These are phyloP conservation scores for Tridacna crocea DNA, from an alignment of 2,888 invertebrate species.

Conservation along the genomic window DNA sequence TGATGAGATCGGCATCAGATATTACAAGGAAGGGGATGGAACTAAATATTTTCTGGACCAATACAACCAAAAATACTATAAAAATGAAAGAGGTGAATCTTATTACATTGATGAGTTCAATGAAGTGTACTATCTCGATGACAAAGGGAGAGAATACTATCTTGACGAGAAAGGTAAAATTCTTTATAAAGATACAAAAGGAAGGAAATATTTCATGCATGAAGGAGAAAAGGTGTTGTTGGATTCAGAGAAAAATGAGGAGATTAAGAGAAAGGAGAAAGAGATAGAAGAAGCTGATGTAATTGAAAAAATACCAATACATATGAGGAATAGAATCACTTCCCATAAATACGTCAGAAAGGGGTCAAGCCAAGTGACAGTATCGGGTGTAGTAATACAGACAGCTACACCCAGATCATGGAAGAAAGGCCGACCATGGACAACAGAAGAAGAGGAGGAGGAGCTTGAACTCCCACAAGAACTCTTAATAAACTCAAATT, in stretches of 20 bases:
- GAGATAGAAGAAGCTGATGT: not conserved
- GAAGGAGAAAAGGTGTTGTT: not conserved
- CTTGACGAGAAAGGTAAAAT: constrained; percentile 36
- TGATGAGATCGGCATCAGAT: constrained; percentile 25
- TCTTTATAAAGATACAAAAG: constrained; percentile 35
- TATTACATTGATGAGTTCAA: constrained; percentile 37
- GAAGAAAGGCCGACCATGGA: not conserved
- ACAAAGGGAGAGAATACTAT: constrained; percentile 38
- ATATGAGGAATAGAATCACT: constrained; percentile 15
- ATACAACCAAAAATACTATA: constrained; percentile 22
- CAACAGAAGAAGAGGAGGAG: constrained; percentile 3
- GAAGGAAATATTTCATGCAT: constrained; percentile 27
- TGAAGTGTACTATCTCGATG: constrained; percentile 32
- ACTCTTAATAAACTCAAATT: not conserved
- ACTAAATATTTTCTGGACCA: constrained; percentile 25
- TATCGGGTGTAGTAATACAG: not conserved
- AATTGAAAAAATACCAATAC: constrained; percentile 3
- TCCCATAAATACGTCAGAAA: constrained; percentile 17
- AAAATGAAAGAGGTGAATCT: constrained; percentile 30
- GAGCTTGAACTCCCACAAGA: constrained; percentile 3
- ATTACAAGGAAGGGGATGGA: constrained; percentile 28
- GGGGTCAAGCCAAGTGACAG: constrained; percentile 1
- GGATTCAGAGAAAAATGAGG: constrained; percentile 10
- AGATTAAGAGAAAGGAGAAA: not conserved
- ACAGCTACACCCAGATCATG: constrained; percentile 11